Base-by-base conservation (phyloP, 2,888 invertebrate genomes). In the Quadriops clusia region DNA sequence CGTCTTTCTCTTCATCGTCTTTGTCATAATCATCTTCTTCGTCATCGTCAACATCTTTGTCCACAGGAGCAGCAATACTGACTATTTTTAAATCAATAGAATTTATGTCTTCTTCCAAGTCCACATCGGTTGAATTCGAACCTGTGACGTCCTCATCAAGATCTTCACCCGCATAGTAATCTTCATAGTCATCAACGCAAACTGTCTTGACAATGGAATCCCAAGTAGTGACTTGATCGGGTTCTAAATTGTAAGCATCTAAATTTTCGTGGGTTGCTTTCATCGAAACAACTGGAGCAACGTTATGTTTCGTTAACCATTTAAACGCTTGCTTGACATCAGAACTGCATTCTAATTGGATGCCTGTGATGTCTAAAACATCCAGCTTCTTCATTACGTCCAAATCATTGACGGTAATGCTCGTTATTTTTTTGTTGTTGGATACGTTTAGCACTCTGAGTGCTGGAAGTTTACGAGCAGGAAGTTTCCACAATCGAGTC, bases 281-380 rank as follows among this genome's bases (percentile, higher is more conserved):
- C 24, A 30, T 33, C 27, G 21, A 21, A 2, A 55, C 64, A 34
- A 64, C 67, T 3, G 73, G 71, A 3, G 65, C 65, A 1, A 77
- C 69, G 39, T 69, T 67, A 30, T 66, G 65, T 18, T 65, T 63
- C 40, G 64, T 71, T 32, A 79, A 58, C 70, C 72, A 77, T 27
- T 67, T 64, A 51, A 83, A 70, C 18, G 80, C 68, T 30, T 71
- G 64, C 42, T 73, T 72, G 48, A 83, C 75, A 26, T 76, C 74
- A 15, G 68, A 64, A 40, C 73, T 72, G 54, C 84, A 84, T 23
- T 70, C 66, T 18, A 85, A 58, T 2, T 75, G 75, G 57, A 80
- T 80, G 41, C 71, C 65, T 34, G 68, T 65, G 18, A 78, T 61
- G 46, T 77, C 76, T 3, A 80, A 56, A 21, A 68, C 65, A 27